A percentile compares a stretch with the other conserved stretches of the same genome.
phyloP scores from a whole-genome alignment of 92 coral and sea anemone species.

The Porites divaricata region DNA sequence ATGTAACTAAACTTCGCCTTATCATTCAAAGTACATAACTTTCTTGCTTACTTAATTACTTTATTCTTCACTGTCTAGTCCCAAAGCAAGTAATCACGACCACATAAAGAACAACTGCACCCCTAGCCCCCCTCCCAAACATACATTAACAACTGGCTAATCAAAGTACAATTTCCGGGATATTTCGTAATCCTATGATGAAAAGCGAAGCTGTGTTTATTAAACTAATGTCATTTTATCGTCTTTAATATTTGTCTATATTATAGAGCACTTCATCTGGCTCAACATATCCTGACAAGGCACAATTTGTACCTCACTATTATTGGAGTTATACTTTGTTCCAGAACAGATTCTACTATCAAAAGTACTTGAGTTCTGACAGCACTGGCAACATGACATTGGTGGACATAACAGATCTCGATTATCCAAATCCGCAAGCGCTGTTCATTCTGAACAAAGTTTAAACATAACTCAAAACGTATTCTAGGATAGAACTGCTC shows the following conservation, averaged over 20 bases:
- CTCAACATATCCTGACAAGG: background rate
- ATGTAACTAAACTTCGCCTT: too few relatives aligned
- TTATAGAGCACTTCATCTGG: background rate
- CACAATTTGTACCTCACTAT: background rate
- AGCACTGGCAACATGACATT: constrained; percentile 10
- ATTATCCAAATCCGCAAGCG: constrained; percentile 39
- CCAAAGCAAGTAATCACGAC: too few relatives aligned
- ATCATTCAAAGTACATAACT: too few relatives aligned
- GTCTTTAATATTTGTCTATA: background rate
- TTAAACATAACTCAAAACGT: background rate
- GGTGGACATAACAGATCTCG: background rate
- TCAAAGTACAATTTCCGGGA: too few relatives aligned
- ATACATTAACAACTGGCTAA: too few relatives aligned
- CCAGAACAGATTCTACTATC: background rate
- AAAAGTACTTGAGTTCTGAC: constrained; percentile 11
- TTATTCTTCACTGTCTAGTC: too few relatives aligned
- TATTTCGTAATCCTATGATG: background rate
- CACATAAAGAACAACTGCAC: too few relatives aligned
- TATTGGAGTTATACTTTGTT: constrained; percentile 40
- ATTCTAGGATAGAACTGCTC: too few relatives aligned
- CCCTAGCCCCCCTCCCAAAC: too few relatives aligned
- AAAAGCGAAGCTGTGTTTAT: too few relatives aligned
- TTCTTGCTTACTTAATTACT: too few relatives aligned
- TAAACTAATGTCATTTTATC: background rate
- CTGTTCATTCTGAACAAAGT: constrained; percentile 22